These are phyloP conservation scores for Melanargia galathea DNA, from an alignment of 2,888 invertebrate genomes.

Conservation along the genomic window DNA sequence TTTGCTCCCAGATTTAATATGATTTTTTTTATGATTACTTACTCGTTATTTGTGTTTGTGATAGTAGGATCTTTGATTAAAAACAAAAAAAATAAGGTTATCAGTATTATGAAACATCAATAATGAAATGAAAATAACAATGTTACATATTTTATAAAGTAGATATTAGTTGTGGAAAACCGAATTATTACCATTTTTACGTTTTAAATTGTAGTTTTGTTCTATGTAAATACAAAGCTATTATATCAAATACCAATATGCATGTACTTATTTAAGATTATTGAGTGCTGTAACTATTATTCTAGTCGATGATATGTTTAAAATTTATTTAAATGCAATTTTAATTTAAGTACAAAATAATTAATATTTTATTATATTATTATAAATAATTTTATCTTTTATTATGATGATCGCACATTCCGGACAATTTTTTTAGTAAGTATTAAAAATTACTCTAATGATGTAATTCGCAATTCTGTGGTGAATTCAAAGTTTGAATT, in stretches of 20 bases:
- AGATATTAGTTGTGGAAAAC: background rate
- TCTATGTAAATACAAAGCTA: background rate
- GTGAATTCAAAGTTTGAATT: no score
- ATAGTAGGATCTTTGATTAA: no score
- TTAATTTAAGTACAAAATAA: background rate
- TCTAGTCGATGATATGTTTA: constrained; percentile 1
- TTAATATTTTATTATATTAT: background rate
- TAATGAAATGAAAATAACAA: background rate
- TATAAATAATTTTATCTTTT: no score
- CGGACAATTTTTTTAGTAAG: no score
- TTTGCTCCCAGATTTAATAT: no score
- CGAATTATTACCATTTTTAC: background rate
- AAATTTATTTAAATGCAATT: background rate
- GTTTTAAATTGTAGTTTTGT: background rate
- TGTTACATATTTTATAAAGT: background rate
- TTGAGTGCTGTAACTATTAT: background rate
- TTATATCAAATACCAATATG: background rate
- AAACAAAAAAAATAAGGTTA: no score
- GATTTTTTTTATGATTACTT: no score
- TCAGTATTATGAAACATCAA: background rate
- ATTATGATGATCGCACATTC: no score
- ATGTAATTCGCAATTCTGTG: no score
- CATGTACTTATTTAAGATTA: constrained; percentile 1
- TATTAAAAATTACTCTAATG: no score
- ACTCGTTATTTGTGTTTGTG: no score